These are phyloP conservation scores for Hylomyscus alleni DNA, from an alignment of 2,797 vertebrate species.

Conservation along the genomic window DNA sequence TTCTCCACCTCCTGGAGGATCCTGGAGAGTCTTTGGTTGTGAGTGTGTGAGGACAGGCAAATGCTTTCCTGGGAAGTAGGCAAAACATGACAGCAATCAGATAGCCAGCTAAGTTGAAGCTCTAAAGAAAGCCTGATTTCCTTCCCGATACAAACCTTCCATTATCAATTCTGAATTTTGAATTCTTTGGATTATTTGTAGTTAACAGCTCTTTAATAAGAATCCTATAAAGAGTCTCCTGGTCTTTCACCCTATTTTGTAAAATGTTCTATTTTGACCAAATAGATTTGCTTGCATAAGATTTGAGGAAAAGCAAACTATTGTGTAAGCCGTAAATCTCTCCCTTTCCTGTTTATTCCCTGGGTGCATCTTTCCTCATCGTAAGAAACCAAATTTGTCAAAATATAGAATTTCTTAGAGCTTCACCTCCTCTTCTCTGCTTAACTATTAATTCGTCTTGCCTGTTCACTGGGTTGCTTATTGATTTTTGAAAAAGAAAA, in stretches of 20 bases:
- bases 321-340: background rate
- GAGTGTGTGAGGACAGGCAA: background rate
- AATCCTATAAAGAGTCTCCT: background rate
- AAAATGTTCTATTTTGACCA: background rate
- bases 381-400: background rate
- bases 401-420: constrained; percentile 25
- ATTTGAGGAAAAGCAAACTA: background rate
- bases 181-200: constrained; percentile 16
- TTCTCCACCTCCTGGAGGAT: background rate
- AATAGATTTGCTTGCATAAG: background rate
- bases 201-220: background rate
- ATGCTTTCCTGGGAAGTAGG: background rate
- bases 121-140: background rate
- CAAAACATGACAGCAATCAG: background rate
- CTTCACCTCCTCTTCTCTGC: background rate
- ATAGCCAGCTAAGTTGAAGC: background rate
- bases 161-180: background rate
- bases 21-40: background rate
- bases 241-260: background rate
- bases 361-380: background rate
- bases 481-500: constrained; percentile 15
- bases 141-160: background rate
- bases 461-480: background rate
- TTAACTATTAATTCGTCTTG: constrained; percentile 11
- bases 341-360: background rate